Percentiles rank a stretch among this genome's conserved stretches.
phyloP scores from a whole-genome alignment of 2,797 vertebrate genomes.

The Coendou prehensilis region DNA sequence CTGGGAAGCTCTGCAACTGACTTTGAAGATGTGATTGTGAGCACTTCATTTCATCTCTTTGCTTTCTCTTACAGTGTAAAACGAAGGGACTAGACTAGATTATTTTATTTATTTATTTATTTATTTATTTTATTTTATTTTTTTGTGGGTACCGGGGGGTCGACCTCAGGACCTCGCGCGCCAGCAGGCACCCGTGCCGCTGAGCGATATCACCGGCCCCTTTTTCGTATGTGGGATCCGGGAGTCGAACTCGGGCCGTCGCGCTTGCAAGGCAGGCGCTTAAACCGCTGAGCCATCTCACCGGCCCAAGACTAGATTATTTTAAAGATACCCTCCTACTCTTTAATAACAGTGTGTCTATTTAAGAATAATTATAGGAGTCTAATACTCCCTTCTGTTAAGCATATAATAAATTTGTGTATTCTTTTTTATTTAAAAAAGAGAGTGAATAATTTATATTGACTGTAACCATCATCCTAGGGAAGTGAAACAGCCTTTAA shows the following conservation, averaged over 20 bases:
- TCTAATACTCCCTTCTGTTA: neutral
- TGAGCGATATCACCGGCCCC: too few species aligned
- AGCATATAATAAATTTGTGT: neutral
- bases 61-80: slow-evolving; percentile 22
- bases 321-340: neutral
- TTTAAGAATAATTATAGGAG: neutral
- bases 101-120: too few species aligned
- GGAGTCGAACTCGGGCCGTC: too few species aligned
- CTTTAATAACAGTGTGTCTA: neutral
- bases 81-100: neutral
- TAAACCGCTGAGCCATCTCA: too few species aligned
- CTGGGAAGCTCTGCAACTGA: neutral
- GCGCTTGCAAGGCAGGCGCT: too few species aligned
- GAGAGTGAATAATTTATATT: slow-evolving; percentile 14
- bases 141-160: too few species aligned
- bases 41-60: neutral
- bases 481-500: slow-evolving; percentile 39
- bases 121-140: too few species aligned
- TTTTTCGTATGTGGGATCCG: too few species aligned
- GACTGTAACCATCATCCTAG: neutral
- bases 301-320: neutral
- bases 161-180: too few species aligned
- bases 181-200: too few species aligned
- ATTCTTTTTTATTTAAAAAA: neutral
- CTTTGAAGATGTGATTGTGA: slow-evolving; percentile 44